These are phyloP conservation scores for Enteromius unitaeniatus DNA, from an alignment of 2,797 vertebrate genomes.

Conservation along the genomic window DNA sequence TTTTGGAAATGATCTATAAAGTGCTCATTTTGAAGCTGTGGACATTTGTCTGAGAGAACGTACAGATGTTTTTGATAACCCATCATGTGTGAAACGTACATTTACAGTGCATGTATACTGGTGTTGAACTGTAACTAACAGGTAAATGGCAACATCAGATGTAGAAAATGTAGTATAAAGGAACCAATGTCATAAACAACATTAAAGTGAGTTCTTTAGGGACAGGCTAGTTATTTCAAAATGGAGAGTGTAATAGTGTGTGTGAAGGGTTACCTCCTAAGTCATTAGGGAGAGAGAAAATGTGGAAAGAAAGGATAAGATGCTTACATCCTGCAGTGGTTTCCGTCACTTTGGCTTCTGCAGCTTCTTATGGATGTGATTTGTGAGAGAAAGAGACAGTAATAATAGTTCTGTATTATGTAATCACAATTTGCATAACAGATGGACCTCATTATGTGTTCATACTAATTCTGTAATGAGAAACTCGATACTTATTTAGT, in stretches of 20 bases:
- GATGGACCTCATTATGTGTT: conserved; percentile 44
- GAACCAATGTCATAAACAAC: background rate
- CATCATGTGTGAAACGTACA: background rate
- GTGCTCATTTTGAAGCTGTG: conserved; percentile 10
- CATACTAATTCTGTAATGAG: conserved; percentile 23
- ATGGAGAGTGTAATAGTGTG: background rate
- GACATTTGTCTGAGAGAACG: conserved; percentile 1
- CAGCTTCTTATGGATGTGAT: conserved; percentile 2
- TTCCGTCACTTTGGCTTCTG: conserved; percentile 15
- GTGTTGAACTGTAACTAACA: conserved; percentile 34
- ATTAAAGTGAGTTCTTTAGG: conserved; percentile 13
- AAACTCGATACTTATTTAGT: conserved; percentile 16
- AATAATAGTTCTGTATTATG: conserved; percentile 27
- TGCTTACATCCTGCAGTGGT: conserved; percentile 19
- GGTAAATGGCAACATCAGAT: conserved; percentile 39
- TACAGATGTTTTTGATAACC: background rate
- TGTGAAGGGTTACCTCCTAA: background rate
- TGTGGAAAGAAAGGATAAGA: conserved; percentile 24
- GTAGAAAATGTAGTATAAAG: conserved; percentile 16
- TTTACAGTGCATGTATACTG: conserved; percentile 11
- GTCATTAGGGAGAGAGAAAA: conserved; percentile 10
- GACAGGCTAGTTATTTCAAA: background rate
- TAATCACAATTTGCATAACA: conserved; percentile 43
- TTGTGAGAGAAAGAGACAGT: conserved; percentile 22
- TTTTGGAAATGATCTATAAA: conserved; percentile 4